Conservation (phyloP, 2,113 vertebrate species). For the Dicrurus megarhynchus region DNA sequence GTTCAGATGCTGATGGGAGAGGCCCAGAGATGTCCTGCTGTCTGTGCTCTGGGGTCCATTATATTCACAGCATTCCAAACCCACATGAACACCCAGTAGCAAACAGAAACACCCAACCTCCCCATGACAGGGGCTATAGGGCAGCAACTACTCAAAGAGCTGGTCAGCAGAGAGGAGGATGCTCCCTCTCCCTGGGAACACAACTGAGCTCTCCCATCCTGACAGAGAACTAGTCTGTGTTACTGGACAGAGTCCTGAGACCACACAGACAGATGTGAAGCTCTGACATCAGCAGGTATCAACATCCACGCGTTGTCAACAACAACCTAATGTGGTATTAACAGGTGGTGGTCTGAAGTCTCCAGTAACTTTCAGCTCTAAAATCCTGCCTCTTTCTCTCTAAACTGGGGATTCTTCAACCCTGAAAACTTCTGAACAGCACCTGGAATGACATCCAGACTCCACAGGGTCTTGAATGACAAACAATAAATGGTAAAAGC, state of each 20-base stretch:
- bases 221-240: accelerated
- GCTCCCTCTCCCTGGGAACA: background rate
- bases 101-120: accelerated
- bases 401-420: background rate
- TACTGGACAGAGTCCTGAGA: background rate
- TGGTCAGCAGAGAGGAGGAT: background rate
- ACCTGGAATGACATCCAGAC: background rate
- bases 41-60: accelerated
- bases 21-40: background rate
- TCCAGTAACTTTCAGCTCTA: background rate
- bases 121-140: accelerated
- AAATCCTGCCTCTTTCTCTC: background rate
- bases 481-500: background rate
- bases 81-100: accelerated
- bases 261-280: accelerated
- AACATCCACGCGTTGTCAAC: accelerated
- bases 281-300: no score
- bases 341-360: background rate
- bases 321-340: accelerated
- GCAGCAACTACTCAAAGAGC: background rate
- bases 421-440: background rate
- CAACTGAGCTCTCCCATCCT: background rate
- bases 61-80: accelerated
- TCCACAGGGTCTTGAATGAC: background rate
- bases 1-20: background rate